These are phyloP conservation scores for Cynaeus angustus DNA, from an alignment of 2,888 invertebrate genomes.

Conservation along the genomic window DNA sequence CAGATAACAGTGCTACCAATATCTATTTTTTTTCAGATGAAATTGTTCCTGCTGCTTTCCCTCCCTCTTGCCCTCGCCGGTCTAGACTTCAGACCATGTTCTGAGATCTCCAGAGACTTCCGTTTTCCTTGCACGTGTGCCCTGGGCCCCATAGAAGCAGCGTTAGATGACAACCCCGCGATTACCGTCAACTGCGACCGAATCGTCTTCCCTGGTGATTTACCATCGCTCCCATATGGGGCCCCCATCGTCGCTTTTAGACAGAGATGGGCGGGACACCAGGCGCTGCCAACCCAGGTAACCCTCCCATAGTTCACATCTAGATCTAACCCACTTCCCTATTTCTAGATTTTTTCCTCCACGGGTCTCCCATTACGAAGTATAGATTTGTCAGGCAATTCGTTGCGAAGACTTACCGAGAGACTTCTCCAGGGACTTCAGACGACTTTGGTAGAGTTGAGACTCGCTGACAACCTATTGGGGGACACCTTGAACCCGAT, in stretches of 20 bases:
- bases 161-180: constrained; percentile 70
- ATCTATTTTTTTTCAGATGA: constrained; percentile 30
- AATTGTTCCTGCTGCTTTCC: constrained; percentile 44
- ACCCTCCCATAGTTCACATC: neutral
- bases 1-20: no score
- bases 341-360: constrained; percentile 79
- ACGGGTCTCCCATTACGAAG: constrained; percentile 82
- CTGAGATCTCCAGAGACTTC: constrained; percentile 84
- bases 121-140: constrained; percentile 82
- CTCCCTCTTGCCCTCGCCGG: constrained; percentile 40
- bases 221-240: constrained; percentile 83
- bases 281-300: constrained; percentile 85
- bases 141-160: constrained; percentile 73
- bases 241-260: constrained; percentile 87
- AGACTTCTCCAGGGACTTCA: constrained; percentile 80
- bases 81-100: constrained; percentile 75
- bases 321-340: no score
- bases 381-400: constrained; percentile 89
- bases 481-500: constrained; percentile 94
- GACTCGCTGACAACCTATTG: constrained; percentile 86
- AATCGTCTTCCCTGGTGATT: constrained; percentile 86
- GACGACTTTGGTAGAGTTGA: constrained; percentile 80
- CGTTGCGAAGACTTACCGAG: constrained; percentile 85
- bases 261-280: constrained; percentile 87
- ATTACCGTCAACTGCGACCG: constrained; percentile 89